Evolutionary conservation across 2,888 invertebrate genomes (phyloP).

Genomic region (Gandaritis pyraliata): DNA sequence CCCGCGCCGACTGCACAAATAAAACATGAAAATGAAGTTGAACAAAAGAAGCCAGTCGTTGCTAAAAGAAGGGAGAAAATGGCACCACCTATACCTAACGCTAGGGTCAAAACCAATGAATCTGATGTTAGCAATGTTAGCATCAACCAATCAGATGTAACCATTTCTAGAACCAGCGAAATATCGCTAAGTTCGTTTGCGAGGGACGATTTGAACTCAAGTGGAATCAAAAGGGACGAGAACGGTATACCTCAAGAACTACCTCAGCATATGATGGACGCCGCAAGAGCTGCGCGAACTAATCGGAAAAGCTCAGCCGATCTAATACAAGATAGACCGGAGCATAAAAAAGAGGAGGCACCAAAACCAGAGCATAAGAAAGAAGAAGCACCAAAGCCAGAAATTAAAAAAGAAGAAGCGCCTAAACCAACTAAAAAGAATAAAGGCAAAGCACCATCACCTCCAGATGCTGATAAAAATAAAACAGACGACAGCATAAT

Average conservation of each 20-base stretch:
- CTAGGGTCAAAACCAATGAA: constrained; percentile 71
- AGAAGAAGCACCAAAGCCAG: constrained; percentile 55
- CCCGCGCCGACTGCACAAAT: constrained; percentile 66
- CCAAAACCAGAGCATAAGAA: constrained; percentile 51
- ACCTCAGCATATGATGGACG: constrained; percentile 88
- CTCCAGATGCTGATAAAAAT: constrained; percentile 83
- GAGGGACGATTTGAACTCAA: constrained; percentile 81
- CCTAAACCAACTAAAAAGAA: constrained; percentile 81
- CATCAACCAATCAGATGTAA: constrained; percentile 50
- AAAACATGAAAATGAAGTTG: constrained; percentile 81
- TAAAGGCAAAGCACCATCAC: constrained; percentile 90
- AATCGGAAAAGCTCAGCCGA: constrained; percentile 85
- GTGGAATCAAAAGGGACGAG: constrained; percentile 85
- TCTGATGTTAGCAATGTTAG: constrained; percentile 62
- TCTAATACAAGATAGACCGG: constrained; percentile 56
- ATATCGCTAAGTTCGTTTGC: constrained; percentile 61
- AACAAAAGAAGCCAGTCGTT: constrained; percentile 78
- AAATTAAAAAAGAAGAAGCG: constrained; percentile 38
- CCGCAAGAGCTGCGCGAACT: constrained; percentile 87
- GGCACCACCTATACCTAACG: constrained; percentile 80
- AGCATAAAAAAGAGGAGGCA: constrained; percentile 37
- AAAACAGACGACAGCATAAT: constrained; percentile 79
- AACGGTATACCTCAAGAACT: constrained; percentile 88
- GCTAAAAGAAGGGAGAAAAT: constrained; percentile 81
- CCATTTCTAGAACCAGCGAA: constrained; percentile 67